Evolutionary conservation across 2,797 vertebrate genomes (phyloP), one percentile per base, ranked within the genome.

Genomic region (Malacoctenus gilli): DNA sequence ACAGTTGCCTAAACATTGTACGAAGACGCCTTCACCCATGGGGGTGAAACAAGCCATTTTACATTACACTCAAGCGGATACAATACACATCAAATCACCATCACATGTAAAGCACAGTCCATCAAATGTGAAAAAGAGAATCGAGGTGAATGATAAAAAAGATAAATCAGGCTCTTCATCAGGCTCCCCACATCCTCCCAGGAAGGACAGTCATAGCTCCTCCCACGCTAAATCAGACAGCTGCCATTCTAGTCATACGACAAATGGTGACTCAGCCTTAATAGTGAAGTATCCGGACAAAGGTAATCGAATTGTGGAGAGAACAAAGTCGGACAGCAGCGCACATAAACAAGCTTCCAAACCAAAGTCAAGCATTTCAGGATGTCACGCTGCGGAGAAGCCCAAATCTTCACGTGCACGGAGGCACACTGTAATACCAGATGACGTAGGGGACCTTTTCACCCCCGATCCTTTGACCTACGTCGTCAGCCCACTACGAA

Each of bases 391-490:
- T 0, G 14, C 2, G 9, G 59, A 75, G 44, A 53, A 12, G 6
- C 73, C 52, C 14, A 89, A 77, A 79, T 14, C 3, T 6, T 8
- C 9, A 13, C 66, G 49, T 1, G 4, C 2, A 19, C 65, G 64
- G 67, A 74, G 10, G 62, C 11, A 41, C 16, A 5, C 3, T 18
- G 10, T 38, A 4, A 5, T 67, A 8, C 8, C n/a, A 1, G 23
- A 75, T 18, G 70, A 85, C 15, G 28, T 50, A 36, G 28, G 14
- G 19, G 48, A 74, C 1, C 85, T 87, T 39, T 89, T 89, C 32
- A 81, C 82, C n/a, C 87, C 89, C 2, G 87, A 89, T 64, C 75
- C 84, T 5, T 4, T 31, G 22, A 74, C 31, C 7, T 85, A 72
- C 19, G 15, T 75, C 1, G 16, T 80, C 31, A 47, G 5, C 18